Base-by-base conservation (phyloP, 2,888 invertebrate genomes). In the Drosophila kanekoi region DNA sequence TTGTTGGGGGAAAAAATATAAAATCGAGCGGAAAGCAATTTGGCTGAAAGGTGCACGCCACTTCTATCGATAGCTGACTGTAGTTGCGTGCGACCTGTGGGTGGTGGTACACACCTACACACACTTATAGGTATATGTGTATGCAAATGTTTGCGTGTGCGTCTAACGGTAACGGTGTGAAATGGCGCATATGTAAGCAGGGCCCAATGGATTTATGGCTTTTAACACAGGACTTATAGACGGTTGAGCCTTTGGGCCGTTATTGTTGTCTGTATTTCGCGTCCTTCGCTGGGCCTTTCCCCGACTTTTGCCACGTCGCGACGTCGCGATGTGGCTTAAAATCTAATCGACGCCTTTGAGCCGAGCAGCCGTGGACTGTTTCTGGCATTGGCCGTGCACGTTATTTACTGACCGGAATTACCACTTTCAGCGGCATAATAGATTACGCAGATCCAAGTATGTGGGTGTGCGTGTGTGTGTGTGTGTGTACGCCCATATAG, bases 391-490 rank as follows among this genome's bases (percentile, higher is more conserved):
- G 74, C 73, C 69, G 71, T 81, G 67, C 70, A 60, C 71, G 84
- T 83, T 86, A 89, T 86, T 86, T 86, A 86, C 87, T 84, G 89
- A 79, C 85, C 85, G 85, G 85, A 85, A 85, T 89, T 81, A 85
- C 85, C 85, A 85, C 87, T 86, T 86, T 89, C 89, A 86, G 82
- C 89, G 80, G 78, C 64, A 87, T 84, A 86, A 86, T 89, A 86
- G 87, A 86, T 86, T 89, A 87, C 77, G 68, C 76, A 81, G 67
- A 87, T 51, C 72, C 33, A 58, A 14, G 53, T 18, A 51, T 8
- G 8, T 8, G 1, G 1, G 23, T 6, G 23, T 6, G 23, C 8
- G 23, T 6, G 8, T 28, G 28, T 28, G 28, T 28, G 20, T 23
- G 20, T 23, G 20, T 23, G 20, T 40, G 44, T 32, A 56, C 20